Evolutionary conservation across 2,888 invertebrate genomes (phyloP), one percentile per base, ranked within the genome.

Genomic region (Sarcophaga carnaria): DNA sequence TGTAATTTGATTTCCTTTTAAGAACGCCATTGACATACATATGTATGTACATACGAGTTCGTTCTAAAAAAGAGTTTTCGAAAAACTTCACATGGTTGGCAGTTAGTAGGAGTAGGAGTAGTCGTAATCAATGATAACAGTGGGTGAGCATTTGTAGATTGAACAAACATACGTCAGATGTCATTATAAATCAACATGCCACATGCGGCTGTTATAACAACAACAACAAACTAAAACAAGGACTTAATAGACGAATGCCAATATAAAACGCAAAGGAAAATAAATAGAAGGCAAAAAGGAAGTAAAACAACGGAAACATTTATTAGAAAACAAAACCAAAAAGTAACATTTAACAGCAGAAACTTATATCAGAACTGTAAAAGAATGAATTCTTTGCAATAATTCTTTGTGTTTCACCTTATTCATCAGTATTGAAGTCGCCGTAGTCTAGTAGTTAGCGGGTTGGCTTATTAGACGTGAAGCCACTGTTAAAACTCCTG

Each of bases 91-190:
- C 37, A 10, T 37, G 8, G 37, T 10, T 10, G 2, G 8, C 37
- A 0, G 37, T 37, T 10, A 10, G 37, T 59, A n/a, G 22, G n/a
- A 11, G 60, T 20, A 72, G 22, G 64, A 80, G 80, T 86, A 83
- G 80, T 86, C 86, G 80, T 86, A 83, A 83, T 86, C 86, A 81
- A 83, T 83, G 83, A 86, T 86, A 86, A 78, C 80, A 81, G 83
- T 78, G 74, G 77, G 80, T 86, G 78, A 83, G 62, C 83, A 81
- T 37, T 59, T 75, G 27, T 70, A 72, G 37, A 74, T 76, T 54
- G 54, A 54, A 54, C 54, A 17, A 54, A 54, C 83, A 86, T 77
- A 79, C 80, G 80, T 83, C 86, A 86, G 49, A 75, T 83, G 78
- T 70, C 74, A 63, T 81, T 86, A 86, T 86, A 86, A 86, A 86